Conservation (phyloP, 2,797 vertebrate species). For the Buceros bicornis region DNA sequence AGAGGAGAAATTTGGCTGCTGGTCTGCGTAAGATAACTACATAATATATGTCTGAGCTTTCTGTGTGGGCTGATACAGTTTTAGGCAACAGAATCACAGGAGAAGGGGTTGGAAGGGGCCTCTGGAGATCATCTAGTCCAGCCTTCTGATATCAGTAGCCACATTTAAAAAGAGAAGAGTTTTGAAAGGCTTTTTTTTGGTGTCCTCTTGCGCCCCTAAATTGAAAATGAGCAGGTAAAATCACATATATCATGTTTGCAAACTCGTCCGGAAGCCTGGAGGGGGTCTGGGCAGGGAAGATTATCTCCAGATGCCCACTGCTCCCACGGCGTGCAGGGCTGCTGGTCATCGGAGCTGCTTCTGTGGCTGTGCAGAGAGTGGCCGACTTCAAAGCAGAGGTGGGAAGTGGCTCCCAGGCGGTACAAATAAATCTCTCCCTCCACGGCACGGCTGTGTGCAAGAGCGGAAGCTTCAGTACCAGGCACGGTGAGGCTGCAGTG, state of each 20-base stretch:
- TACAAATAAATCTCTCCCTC: background rate
- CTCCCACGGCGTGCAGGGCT: background rate
- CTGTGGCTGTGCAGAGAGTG: background rate
- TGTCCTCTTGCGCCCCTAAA: background rate
- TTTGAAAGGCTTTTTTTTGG: background rate
- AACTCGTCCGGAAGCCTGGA: background rate
- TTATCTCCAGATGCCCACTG: background rate
- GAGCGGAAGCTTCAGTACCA: background rate
- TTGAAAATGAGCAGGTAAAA: background rate
- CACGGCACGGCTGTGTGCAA: background rate
- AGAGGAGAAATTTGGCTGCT: background rate
- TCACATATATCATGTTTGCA: background rate
- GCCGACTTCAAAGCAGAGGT: conserved; percentile 8
- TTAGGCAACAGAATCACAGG: background rate
- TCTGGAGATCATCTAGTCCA: background rate
- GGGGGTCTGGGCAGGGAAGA: background rate
- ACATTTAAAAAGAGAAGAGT: background rate
- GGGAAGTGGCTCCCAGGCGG: background rate
- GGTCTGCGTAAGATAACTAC: background rate
- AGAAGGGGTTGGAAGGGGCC: background rate
- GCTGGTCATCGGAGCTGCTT: background rate
- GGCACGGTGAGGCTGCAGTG: background rate
- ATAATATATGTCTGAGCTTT: background rate
- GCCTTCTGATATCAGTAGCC: background rate
- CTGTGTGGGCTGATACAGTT: background rate